A percentile compares a stretch with the other conserved stretches of the same genome.
Evolutionary conservation across 2,113 vertebrate species (phyloP).

Genomic region (Oncorhynchus tshawytscha): DNA sequence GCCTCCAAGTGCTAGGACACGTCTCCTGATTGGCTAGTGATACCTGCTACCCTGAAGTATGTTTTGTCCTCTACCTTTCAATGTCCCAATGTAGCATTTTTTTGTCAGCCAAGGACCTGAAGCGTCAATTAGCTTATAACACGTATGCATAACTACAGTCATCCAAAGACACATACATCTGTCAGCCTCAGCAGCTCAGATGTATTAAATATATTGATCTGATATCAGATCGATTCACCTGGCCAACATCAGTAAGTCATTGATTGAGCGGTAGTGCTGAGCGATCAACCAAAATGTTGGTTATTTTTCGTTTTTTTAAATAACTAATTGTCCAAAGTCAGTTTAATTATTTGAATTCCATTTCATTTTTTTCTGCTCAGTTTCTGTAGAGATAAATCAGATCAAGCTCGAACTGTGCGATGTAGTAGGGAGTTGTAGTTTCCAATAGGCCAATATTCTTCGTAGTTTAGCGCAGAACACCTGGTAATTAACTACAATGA

Average conservation of each 20-base stretch:
- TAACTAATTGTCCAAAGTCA: too few relatives aligned
- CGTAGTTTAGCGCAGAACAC: too few relatives aligned
- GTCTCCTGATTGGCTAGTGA: conserved; percentile 23
- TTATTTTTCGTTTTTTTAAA: too few relatives aligned
- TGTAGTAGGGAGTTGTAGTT: too few relatives aligned
- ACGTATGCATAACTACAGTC: conserved; percentile 37
- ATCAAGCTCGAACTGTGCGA: too few relatives aligned
- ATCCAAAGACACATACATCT: conserved; percentile 11
- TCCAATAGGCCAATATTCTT: too few relatives aligned
- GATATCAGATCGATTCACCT: conserved; percentile 24
- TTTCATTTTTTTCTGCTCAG: too few relatives aligned
- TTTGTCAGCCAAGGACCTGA: conserved; percentile 26
- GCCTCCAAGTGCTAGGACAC: not conserved
- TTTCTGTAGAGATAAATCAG: too few relatives aligned
- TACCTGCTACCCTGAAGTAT: not conserved
- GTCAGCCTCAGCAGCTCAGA: conserved; percentile 36
- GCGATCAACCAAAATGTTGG: too few relatives aligned
- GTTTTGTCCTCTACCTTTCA: conserved; percentile 31
- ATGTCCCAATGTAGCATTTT: conserved; percentile 14
- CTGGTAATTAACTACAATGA: too few relatives aligned
- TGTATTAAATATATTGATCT: conserved; percentile 43
- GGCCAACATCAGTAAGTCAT: not conserved
- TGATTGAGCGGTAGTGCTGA: not conserved
- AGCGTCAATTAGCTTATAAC: conserved; percentile 39
- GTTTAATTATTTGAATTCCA: too few relatives aligned